Evolutionary conservation across 2,888 invertebrate species (phyloP), one percentile per base, ranked within the genome.

Genomic region (Diploptera punctata): DNA sequence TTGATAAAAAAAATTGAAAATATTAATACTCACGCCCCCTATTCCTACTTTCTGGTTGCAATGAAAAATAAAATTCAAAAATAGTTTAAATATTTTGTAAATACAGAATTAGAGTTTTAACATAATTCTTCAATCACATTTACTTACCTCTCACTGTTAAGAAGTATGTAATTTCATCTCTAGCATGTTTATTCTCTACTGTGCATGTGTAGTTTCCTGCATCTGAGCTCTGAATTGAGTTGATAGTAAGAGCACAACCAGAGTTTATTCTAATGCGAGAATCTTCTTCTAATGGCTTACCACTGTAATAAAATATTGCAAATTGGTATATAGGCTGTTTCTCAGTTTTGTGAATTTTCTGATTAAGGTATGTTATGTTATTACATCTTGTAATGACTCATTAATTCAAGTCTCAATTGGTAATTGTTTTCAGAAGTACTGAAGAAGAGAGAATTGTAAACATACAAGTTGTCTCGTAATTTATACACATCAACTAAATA

Each of bases 171-270:
- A 82, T 80, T 73, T 79, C 78, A 68, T 82, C 82, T 24, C 78
- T 77, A 1, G 81, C 81, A 61, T 80, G 77, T 19, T 72, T 68
- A 73, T 83, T 83, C 79, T 94, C 93, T 0, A 94, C 95, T 38
- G 87, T 85, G 80, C 97, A 97, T 0, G 94, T 94, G 82, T 96
- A 97, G 84, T 96, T 96, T 16, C 94, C 95, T 77, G 93, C 93
- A 82, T 97, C 96, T 18, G 89, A 89, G 77, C 90, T 90, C 80
- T 93, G 93, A 3, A 92, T 85, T 31, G 79, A 76, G n/a, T 75
- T 75, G 16, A 82, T 79, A 49, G 78, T 71, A 44, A 83, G 76
- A 7, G 82, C 79, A 16, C 82, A 82, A 77, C 82, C 81, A 18
- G 77, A 52, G n/a, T 33, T 67, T 3, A 76, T 77, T 38, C 70